phyloP scores from a whole-genome alignment of 2,888 invertebrate species.

The Scaptomyza parva region DNA sequence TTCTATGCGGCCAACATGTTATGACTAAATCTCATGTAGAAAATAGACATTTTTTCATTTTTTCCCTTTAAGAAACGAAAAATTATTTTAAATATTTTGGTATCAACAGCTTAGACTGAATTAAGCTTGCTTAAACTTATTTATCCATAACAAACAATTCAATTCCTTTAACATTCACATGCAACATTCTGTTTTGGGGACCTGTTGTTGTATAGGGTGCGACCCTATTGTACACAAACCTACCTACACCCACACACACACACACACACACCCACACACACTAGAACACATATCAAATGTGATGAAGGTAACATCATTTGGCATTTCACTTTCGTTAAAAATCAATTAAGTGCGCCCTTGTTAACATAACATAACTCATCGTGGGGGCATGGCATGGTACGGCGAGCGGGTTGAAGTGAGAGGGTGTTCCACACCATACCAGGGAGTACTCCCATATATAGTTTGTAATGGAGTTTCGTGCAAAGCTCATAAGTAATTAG shows the following conservation, averaged over 20 bases:
- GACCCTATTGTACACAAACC: neutral
- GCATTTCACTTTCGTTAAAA: conserved; percentile 38
- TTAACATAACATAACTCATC: conserved; percentile 17
- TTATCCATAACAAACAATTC: too few species aligned
- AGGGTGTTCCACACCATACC: too few species aligned
- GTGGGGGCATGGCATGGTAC: neutral
- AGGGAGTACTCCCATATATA: neutral
- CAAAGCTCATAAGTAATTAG: conserved; percentile 49
- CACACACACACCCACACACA: neutral
- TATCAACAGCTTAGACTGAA: too few species aligned
- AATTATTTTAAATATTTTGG: too few species aligned
- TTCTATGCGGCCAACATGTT: too few species aligned
- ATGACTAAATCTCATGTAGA: too few species aligned
- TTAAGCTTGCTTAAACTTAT: too few species aligned
- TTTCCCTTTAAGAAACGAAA: too few species aligned
- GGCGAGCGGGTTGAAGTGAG: neutral
- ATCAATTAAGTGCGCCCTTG: conserved; percentile 39
- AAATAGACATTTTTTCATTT: too few species aligned
- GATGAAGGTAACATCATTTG: conserved; percentile 11
- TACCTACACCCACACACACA: neutral
- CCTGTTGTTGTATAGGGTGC: conserved; percentile 6
- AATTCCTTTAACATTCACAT: neutral
- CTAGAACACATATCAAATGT: neutral
- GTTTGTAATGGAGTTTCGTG: neutral
- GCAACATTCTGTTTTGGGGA: neutral